A percentile compares a stretch with the other conserved stretches of the same genome.
These are phyloP conservation scores for Cryptomyrus ogoouensis DNA, from an alignment of 2,113 vertebrate species.

Conservation along the genomic window DNA sequence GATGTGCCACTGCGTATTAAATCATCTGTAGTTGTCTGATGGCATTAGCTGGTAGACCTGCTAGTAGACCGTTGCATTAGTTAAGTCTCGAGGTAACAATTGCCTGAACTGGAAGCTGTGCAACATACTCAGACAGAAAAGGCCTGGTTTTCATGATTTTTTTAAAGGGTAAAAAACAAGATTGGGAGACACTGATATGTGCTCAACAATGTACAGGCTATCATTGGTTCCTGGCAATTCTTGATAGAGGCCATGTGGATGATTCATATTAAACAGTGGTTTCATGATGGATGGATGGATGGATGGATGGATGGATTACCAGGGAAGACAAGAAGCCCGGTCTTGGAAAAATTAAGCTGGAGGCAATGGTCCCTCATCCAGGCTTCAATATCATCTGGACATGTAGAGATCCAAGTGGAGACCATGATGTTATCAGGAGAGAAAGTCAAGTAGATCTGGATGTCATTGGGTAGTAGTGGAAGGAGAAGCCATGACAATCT, in stretches of 20 bases:
- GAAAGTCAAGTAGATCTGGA: neutral
- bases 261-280: neutral
- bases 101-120: neutral
- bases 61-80: neutral
- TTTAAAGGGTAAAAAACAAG: neutral
- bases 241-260: neutral
- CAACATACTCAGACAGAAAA: neutral
- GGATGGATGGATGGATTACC: neutral
- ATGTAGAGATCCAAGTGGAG: neutral
- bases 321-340: neutral
- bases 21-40: neutral
- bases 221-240: neutral
- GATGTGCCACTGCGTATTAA: neutral
- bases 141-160: neutral
- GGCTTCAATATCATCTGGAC: neutral
- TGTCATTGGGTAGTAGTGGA: neutral
- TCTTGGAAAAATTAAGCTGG: neutral
- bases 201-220: neutral
- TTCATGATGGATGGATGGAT: neutral
- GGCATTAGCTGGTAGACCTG: neutral
- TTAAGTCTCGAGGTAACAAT: neutral
- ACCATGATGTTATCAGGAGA: neutral
- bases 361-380: neutral
- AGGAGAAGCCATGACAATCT: neutral
- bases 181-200: neutral